Percentiles rank a stretch among this genome's conserved stretches.
These are phyloP conservation scores for Syngnathus typhle DNA, from an alignment of 2,113 vertebrate genomes.

Conservation along the genomic window DNA sequence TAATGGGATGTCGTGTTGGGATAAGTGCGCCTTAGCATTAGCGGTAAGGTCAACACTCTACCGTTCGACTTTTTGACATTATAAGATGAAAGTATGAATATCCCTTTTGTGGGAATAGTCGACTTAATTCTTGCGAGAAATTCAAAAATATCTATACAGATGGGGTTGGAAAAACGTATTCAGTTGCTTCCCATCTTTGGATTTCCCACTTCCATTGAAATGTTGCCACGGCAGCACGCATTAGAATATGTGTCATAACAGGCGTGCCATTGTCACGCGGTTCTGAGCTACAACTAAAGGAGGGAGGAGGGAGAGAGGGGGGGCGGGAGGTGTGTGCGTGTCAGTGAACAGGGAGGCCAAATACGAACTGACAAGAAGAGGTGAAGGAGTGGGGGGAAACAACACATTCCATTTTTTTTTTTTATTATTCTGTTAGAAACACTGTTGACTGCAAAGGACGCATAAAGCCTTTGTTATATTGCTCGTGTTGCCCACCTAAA, in stretches of 20 bases:
- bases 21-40: too few species aligned
- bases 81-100: not conserved
- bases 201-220: not conserved
- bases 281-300: not conserved
- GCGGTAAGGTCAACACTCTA: too few species aligned
- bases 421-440: not conserved
- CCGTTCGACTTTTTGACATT: not conserved
- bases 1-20: too few species aligned
- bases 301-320: not conserved
- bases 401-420: not conserved
- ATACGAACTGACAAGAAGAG: not conserved
- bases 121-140: not conserved
- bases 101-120: not conserved
- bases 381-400: too few species aligned
- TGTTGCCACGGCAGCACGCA: not conserved
- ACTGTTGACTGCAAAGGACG: not conserved
- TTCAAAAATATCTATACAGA: not conserved
- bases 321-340: not conserved
- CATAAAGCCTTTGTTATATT: not conserved
- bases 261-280: slow-evolving; percentile 10
- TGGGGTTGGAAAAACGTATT: not conserved
- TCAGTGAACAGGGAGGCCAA: not conserved
- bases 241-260: slow-evolving; percentile 7
- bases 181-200: not conserved
- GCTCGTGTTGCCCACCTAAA: not conserved